Base-by-base conservation (phyloP, 2,888 invertebrate genomes). In the Pterobdella sp. region DNA sequence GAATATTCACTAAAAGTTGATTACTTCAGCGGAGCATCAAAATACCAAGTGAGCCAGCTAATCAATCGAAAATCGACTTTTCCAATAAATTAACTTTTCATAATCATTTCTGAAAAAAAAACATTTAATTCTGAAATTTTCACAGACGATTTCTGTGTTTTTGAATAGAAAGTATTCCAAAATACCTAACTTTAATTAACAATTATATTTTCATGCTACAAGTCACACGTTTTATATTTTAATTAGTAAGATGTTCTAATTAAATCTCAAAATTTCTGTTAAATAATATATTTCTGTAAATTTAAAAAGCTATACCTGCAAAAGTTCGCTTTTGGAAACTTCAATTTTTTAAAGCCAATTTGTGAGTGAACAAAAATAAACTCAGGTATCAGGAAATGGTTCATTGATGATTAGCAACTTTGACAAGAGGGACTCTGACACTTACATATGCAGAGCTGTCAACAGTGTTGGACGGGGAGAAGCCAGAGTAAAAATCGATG, bases 381-480 rank as follows among this genome's bases (percentile, higher is more conserved):
- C 29, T 35, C 4, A 94, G 94, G 77, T 90, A 89, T 85, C 93
- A 93, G 85, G 88, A 90, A 81, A 77, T n/a, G 77, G 78, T 4
- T 72, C 75, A 3, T 69, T 78, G 68, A 72, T 77, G 56, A 78
- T 78, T 10, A 76, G 77, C 36, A 72, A 72, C 2, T 77, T 77
- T 1, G 60, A 73, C 35, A 73, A 70, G 49, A 74, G 73, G 60
- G 78, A 78, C 65, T 75, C 75, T 0, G 78, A 77, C 4, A 75
- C 74, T 29, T 78, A 77, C 56, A 70, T 76, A 3, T 78, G 78
- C 65, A 77, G 76, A 60, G 78, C 76, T 10, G 87, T 97, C 77
- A 92, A 89, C 74, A 73, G 66, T 56, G 75, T 70, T 74, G 80
- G 75, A 74, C 75, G 79, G 69, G 80, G 79, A 3, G 79, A 79